Conservation (phyloP, 2,797 vertebrate genomes). For the Merluccius polli region DNA sequence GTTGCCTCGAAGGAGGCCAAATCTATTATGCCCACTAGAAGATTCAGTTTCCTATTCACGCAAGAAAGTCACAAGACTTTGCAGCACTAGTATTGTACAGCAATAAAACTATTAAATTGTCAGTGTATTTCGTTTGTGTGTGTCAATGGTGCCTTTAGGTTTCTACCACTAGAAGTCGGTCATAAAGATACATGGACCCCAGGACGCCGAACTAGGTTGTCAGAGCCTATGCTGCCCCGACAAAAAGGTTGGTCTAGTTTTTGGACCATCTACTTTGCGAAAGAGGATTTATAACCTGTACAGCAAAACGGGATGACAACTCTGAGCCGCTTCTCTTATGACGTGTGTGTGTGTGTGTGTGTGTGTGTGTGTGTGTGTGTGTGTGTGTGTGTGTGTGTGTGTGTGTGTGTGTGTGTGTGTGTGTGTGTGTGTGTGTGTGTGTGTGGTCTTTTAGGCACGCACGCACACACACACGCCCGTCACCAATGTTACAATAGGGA, state of each 20-base stretch:
- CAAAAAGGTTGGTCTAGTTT: no score
- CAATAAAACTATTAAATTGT: neutral
- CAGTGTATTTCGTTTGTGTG: neutral
- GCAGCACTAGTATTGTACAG: neutral
- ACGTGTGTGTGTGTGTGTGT: no score
- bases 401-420: no score
- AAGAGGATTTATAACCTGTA: neutral
- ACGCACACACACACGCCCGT: no score
- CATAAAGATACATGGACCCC: neutral
- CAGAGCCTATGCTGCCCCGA: no score
- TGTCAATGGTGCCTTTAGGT: neutral
- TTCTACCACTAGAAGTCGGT: neutral
- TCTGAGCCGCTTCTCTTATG: no score
- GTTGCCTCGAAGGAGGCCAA: conserved; percentile 33
- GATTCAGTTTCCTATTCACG: conserved; percentile 5
- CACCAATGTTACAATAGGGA: neutral
- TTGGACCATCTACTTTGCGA: no score
- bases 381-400: no score
- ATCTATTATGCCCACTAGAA: conserved; percentile 40
- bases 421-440: no score
- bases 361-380: no score
- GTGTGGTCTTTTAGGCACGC: no score
- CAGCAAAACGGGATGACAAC: neutral
- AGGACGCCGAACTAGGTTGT: no score
- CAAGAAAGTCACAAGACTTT: neutral